Base-by-base conservation (phyloP, 92 coral and sea anemone genomes). In the Epizoanthus rinbou region DNA sequence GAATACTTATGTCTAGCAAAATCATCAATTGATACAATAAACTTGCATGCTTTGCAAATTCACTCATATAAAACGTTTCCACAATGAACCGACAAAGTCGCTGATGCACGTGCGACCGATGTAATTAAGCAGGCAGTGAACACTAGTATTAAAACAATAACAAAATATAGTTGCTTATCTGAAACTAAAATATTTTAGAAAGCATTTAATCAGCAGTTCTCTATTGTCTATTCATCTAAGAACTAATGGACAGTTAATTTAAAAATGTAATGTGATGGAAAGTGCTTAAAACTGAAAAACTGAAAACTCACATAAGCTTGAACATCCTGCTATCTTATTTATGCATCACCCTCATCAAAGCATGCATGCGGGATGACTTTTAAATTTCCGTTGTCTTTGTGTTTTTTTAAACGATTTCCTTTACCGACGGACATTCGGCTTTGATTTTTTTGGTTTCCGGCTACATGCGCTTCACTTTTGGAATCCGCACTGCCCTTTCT, bases 361-460 rank as follows among this genome's bases (percentile, higher is more conserved):
- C 79, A n/a, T 23, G 33, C 79, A n/a, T 23, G 79, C 21, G 43
- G 47, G 16, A 22, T 31, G 60, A 15, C 24, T 25, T 28, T 54
- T 41, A 74, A 14, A 56, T 54, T 74, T n/a, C 80, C 45, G 58
- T 31, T 74, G 66, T 74, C 18, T 24, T 74, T 56, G 80, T 74
- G 14, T 37, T 18, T 53, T 21, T 18, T 53, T 56, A 57, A 74
- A 18, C 22, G 37, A 54, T 74, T 74, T 57, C 62, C 62, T 54
- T 74, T 24, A 22, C 41, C 62, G 65, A 74, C 31, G 58, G 58
- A 57, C 56, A 75, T 53, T 75, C 69, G 68, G 67, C 67, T 57
- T 17, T 11, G 65, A 58, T 31, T 58, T 75, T 33, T 9, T 10
- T 2, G 15, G 54, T 50, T 50, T 50, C 54, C 54, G 54, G 54